These are phyloP conservation scores for Sarotherodon lohbergeri DNA, from an alignment of 2,113 vertebrate genomes.

Conservation along the genomic window DNA sequence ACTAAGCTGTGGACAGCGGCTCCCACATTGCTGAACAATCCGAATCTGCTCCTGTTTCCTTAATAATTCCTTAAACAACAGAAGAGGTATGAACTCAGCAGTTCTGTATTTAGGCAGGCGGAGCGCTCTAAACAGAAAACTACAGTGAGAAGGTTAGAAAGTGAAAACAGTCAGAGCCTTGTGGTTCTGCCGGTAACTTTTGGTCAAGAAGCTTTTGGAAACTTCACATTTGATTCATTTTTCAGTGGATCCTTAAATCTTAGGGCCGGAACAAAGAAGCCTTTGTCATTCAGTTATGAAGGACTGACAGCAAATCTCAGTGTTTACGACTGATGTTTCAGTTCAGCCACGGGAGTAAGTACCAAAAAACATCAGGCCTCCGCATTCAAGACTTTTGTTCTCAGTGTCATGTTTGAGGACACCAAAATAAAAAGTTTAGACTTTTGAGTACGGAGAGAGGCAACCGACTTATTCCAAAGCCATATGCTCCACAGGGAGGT, in stretches of 20 bases:
- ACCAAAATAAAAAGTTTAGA: background rate
- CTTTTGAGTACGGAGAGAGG: rapidly evolving
- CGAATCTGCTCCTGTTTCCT: background rate
- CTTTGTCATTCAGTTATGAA: background rate
- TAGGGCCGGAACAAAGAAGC: background rate
- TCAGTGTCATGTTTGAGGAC: background rate
- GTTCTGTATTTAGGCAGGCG: background rate
- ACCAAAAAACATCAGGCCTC: background rate
- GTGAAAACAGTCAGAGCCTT: background rate
- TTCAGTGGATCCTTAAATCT: background rate
- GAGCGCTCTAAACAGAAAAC: background rate
- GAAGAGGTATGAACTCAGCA: background rate
- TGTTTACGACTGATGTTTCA: background rate
- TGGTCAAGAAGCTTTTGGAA: background rate
- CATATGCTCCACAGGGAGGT: background rate
- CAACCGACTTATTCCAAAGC: background rate
- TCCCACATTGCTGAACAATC: background rate
- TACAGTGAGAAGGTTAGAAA: background rate
- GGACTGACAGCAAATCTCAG: background rate
- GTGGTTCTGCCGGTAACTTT: background rate
- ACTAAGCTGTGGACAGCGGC: background rate
- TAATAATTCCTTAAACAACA: background rate
- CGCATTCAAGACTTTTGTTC: background rate
- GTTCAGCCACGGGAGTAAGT: background rate
- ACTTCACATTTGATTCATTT: background rate